phyloP scores from a whole-genome alignment of 2,113 vertebrate species.

The Paratilapia polleni region DNA sequence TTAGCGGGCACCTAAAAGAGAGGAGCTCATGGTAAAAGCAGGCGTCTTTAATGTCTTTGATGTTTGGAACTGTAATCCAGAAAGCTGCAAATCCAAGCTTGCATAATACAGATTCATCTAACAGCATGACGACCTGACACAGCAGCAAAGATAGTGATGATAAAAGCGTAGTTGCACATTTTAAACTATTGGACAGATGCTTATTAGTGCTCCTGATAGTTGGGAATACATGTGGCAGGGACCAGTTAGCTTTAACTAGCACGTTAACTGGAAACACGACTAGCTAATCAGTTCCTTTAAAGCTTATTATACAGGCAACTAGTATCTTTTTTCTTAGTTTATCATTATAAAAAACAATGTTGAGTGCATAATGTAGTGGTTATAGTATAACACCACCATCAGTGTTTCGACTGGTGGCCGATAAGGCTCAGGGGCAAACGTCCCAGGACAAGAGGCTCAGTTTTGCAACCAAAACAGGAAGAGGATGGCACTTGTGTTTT shows the following conservation, averaged over 20 bases:
- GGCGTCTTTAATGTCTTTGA: background rate
- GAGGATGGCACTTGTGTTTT: background rate
- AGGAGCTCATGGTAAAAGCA: background rate
- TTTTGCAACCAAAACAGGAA: background rate
- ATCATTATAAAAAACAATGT: background rate
- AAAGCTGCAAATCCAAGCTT: background rate
- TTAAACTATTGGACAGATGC: background rate
- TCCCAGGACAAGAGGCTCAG: background rate
- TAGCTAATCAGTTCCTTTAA: background rate
- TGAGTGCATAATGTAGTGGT: background rate
- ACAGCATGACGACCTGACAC: background rate
- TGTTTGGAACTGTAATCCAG: background rate
- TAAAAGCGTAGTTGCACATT: background rate
- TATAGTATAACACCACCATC: no score
- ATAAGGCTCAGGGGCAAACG: background rate
- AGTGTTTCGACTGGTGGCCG: no score
- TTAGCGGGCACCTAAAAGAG: slow-evolving; percentile 14
- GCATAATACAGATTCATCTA: background rate
- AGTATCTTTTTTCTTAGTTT: background rate
- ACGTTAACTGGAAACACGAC: background rate
- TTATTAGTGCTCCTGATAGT: background rate
- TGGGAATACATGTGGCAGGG: background rate
- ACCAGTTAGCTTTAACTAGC: background rate
- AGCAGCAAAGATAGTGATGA: background rate
- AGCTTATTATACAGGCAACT: background rate